phyloP scores from a whole-genome alignment of 2,113 vertebrate species.

The Potamarius usumacintae region DNA sequence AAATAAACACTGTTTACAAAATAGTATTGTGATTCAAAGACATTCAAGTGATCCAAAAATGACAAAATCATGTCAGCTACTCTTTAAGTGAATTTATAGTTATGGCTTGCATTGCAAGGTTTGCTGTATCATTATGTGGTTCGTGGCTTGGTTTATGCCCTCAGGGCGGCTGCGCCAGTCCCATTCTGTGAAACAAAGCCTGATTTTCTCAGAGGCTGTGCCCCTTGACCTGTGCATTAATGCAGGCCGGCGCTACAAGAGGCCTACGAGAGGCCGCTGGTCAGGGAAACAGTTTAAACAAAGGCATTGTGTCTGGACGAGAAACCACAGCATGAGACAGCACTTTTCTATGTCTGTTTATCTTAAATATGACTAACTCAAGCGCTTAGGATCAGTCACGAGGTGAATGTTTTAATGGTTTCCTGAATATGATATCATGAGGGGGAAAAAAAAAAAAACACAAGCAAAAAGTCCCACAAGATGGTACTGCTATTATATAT shows the following conservation, averaged over 20 bases:
- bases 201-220: slow-evolving; percentile 61
- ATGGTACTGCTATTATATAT: neutral
- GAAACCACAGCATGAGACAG: slow-evolving; percentile 31
- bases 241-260: slow-evolving; percentile 28
- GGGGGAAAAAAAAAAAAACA: neutral
- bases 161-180: slow-evolving; percentile 46
- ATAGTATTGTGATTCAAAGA: slow-evolving; percentile 54
- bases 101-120: slow-evolving; percentile 60
- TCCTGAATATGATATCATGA: neutral
- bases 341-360: slow-evolving; percentile 25
- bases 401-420: neutral
- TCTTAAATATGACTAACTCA: slow-evolving; percentile 18
- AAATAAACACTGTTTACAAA: slow-evolving; percentile 71
- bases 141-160: slow-evolving; percentile 61
- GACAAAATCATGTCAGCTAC: slow-evolving; percentile 64
- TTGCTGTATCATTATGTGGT: slow-evolving; percentile 69
- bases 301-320: slow-evolving; percentile 27
- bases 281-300: slow-evolving; percentile 38
- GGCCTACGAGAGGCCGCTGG: slow-evolving; percentile 29
- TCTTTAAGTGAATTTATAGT: slow-evolving; percentile 66
- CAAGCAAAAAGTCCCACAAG: neutral
- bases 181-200: slow-evolving; percentile 62
- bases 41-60: slow-evolving; percentile 47
- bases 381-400: slow-evolving; percentile 23
- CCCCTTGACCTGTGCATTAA: slow-evolving; percentile 34